Evolutionary conservation across 2,113 vertebrate species (phyloP).

Genomic region (Rhinolophus ferrumequinum): DNA sequence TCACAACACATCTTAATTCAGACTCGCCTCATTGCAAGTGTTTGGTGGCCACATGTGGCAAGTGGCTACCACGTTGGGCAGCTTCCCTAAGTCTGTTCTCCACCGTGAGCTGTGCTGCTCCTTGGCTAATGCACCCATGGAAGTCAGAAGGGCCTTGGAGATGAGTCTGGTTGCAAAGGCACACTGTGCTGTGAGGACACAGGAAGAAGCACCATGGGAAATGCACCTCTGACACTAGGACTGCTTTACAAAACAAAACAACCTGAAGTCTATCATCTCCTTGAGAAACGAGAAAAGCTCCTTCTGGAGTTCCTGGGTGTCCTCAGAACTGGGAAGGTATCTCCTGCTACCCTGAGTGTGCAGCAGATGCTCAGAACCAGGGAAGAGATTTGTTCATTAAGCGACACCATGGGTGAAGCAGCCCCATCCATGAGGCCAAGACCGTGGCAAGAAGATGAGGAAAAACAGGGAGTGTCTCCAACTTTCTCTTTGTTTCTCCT

Average conservation of each 20-base stretch:
- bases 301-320: background rate
- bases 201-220: background rate
- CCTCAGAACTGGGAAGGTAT: background rate
- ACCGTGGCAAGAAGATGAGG: background rate
- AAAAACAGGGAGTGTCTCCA: background rate
- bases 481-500: background rate
- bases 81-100: background rate
- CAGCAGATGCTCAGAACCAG: background rate
- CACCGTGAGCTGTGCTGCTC: rapidly evolving
- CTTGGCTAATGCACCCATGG: background rate
- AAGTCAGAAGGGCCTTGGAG: too few species aligned
- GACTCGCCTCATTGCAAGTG: background rate
- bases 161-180: background rate
- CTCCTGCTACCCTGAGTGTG: background rate
- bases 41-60: background rate
- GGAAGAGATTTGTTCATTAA: background rate
- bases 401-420: background rate
- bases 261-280: background rate
- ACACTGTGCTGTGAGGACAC: rapidly evolving
- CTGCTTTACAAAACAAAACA: background rate
- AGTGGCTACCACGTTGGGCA: background rate
- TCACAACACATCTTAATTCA: background rate
- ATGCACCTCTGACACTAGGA: background rate
- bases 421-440: background rate
- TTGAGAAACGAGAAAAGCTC: background rate